phyloP scores from a whole-genome alignment of 2,888 invertebrate genomes.

The Ametastegia equiseti region DNA sequence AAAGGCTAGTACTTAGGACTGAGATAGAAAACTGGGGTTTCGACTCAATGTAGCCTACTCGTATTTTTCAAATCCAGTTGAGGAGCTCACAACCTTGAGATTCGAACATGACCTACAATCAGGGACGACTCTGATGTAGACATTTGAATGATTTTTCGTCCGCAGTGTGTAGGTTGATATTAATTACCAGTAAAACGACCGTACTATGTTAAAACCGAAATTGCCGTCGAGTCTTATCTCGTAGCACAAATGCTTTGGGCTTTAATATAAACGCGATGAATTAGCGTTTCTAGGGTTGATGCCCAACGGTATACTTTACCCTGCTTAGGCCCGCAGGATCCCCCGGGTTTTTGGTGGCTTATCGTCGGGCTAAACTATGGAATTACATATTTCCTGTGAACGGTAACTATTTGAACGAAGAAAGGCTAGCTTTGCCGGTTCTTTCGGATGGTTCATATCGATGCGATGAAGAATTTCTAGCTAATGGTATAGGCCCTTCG shows the following conservation, averaged over 20 bases:
- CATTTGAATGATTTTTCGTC: too few relatives aligned
- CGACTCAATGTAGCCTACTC: too few relatives aligned
- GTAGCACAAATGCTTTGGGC: neutral
- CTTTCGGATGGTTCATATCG: neutral
- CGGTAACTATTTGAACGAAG: neutral
- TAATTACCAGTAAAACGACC: neutral
- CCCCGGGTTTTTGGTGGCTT: constrained; percentile 22
- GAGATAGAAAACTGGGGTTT: too few relatives aligned
- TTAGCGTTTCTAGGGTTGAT: neutral
- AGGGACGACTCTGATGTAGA: too few relatives aligned
- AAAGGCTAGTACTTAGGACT: too few relatives aligned
- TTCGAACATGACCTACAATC: too few relatives aligned
- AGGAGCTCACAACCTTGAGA: too few relatives aligned
- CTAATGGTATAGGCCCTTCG: neutral
- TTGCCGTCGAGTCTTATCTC: constrained; percentile 1
- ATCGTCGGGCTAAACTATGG: constrained; percentile 9
- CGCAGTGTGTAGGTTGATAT: neutral
- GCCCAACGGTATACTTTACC: constrained; percentile 7
- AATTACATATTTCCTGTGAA: neutral
- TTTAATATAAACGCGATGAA: constrained; percentile 22
- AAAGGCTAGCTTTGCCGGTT: neutral
- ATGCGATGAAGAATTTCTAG: neutral
- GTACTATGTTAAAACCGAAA: neutral
- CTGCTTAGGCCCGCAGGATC: neutral
- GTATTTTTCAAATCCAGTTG: too few relatives aligned